Evolutionary conservation across 2,888 invertebrate genomes (phyloP).

Genomic region (Agrochola litura): DNA sequence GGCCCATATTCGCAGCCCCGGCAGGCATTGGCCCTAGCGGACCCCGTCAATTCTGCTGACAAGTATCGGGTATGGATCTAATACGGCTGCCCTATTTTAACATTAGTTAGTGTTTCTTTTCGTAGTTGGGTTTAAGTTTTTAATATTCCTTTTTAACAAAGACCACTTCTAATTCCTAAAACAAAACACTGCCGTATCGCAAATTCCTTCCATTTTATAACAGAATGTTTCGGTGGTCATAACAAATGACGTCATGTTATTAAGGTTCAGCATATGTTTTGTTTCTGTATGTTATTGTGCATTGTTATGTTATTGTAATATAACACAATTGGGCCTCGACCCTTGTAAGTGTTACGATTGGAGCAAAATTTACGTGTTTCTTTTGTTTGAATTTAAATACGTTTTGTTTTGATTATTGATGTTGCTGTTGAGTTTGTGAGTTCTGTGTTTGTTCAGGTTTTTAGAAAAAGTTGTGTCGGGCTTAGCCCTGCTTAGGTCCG

Average conservation of each 20-base stretch:
- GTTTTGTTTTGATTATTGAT: slow-evolving; percentile 38
- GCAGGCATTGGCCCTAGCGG: no score
- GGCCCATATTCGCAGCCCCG: no score
- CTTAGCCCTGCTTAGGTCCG: no score
- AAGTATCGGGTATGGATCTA: slow-evolving; percentile 2
- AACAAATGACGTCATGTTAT: slow-evolving; percentile 52
- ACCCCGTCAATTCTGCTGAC: no score
- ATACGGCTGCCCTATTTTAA: no score
- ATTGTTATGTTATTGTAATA: slow-evolving; percentile 58
- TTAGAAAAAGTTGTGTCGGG: not conserved
- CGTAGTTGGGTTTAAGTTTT: not conserved
- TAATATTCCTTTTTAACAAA: not conserved
- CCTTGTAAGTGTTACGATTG: slow-evolving; percentile 47
- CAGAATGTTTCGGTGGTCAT: slow-evolving; percentile 35
- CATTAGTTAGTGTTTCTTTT: not conserved
- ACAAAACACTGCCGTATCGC: slow-evolving; percentile 12
- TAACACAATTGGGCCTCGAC: slow-evolving; percentile 57
- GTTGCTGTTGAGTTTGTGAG: slow-evolving; percentile 4
- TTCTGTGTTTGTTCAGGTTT: not conserved
- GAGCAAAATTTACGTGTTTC: slow-evolving; percentile 19
- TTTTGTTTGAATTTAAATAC: slow-evolving; percentile 46
- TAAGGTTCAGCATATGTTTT: slow-evolving; percentile 27
- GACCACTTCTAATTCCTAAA: not conserved
- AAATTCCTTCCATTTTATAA: slow-evolving; percentile 19
- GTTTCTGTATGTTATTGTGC: slow-evolving; percentile 46